Evolutionary conservation across 2,888 invertebrate species (phyloP).

Genomic region (Psylliodes chrysocephalus): DNA sequence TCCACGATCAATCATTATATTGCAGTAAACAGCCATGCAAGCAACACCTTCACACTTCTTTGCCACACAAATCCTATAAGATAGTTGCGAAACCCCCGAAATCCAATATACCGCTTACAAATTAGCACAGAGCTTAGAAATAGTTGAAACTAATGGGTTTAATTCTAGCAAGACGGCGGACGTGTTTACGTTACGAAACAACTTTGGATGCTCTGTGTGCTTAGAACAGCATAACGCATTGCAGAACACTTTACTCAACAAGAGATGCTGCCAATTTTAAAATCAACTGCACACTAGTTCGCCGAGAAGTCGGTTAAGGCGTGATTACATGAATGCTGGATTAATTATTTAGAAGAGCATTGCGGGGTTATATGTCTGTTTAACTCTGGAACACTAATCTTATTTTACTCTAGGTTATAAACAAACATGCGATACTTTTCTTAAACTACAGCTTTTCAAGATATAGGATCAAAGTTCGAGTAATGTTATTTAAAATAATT

Average conservation of each 20-base stretch:
- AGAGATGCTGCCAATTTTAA: slow-evolving; percentile 7
- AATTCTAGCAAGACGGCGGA: slow-evolving; percentile 38
- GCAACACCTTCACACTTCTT: slow-evolving; percentile 4
- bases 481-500: too few relatives aligned
- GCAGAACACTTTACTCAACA: slow-evolving; percentile 14
- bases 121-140: slow-evolving; percentile 40
- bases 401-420: too few relatives aligned
- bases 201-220: slow-evolving; percentile 11
- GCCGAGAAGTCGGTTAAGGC: background rate
- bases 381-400: too few relatives aligned
- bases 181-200: slow-evolving; percentile 40
- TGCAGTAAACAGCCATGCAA: too few relatives aligned
- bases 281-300: background rate
- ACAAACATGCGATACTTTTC: too few relatives aligned
- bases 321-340: too few relatives aligned
- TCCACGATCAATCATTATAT: too few relatives aligned
- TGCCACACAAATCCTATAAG: slow-evolving; percentile 20
- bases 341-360: too few relatives aligned
- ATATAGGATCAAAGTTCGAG: too few relatives aligned
- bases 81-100: slow-evolving; percentile 33
- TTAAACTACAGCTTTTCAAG: too few relatives aligned
- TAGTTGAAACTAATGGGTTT: slow-evolving; percentile 45
- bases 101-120: slow-evolving; percentile 40
- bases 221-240: slow-evolving; percentile 13
- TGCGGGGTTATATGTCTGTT: too few relatives aligned